phyloP scores from a whole-genome alignment of 2,113 vertebrate species.

The Mohoua ochrocephala region DNA sequence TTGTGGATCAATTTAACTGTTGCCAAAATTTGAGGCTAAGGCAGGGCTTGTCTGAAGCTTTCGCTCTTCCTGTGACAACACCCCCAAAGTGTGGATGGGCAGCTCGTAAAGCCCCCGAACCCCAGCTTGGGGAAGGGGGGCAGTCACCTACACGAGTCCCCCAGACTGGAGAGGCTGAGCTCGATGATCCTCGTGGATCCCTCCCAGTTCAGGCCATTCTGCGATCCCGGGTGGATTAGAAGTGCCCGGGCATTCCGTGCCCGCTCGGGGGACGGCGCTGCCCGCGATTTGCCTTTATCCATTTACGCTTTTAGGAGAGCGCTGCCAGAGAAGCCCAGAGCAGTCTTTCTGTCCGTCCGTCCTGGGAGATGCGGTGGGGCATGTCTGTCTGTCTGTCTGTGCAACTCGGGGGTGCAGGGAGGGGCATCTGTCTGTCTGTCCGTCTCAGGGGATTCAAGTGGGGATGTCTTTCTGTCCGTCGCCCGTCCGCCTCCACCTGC shows the following conservation, averaged over 20 bases:
- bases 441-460: neutral
- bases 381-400: neutral
- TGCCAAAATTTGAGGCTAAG: neutral
- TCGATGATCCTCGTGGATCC: neutral
- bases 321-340: neutral
- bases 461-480: neutral
- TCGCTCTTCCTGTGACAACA: neutral
- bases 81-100: neutral
- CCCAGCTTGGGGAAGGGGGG: neutral
- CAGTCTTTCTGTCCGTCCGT: neutral
- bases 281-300: neutral
- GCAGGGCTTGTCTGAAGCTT: neutral
- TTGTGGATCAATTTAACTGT: neutral
- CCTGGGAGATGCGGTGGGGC: neutral
- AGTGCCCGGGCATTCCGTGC: neutral
- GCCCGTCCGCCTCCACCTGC: too few species aligned
- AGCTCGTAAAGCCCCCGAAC: neutral
- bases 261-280: neutral
- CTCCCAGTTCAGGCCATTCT: neutral
- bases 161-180: neutral
- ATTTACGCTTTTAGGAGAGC: neutral
- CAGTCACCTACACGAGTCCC: neutral
- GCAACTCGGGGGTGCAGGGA: rapidly evolving
- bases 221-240: neutral
- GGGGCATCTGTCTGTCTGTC: neutral